A percentile compares a stretch with the other conserved stretches of the same genome.
Conservation (phyloP, 1,140 invertebrate species). For the Sycophaga agraensis region DNA sequence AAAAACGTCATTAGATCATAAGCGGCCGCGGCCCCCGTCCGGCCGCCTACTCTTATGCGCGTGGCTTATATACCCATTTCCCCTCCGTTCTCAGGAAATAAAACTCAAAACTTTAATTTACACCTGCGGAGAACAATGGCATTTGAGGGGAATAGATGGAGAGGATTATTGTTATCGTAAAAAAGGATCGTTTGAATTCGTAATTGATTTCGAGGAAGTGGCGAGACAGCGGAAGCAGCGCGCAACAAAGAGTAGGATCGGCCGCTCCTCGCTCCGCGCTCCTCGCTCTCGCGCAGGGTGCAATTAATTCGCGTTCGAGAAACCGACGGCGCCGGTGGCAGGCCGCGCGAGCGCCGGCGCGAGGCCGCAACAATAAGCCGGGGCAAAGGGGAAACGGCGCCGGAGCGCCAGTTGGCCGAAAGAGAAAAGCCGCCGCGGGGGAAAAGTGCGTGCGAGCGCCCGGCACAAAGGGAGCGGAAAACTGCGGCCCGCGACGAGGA, state of each 20-base stretch:
- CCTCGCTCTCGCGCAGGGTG: slow-evolving; percentile 18
- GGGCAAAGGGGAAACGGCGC: background rate
- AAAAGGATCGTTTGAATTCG: slow-evolving; percentile 29
- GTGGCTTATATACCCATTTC: no score
- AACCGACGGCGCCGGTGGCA: slow-evolving; percentile 7
- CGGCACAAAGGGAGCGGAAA: slow-evolving; percentile 7
- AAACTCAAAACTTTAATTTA: slow-evolving; percentile 31
- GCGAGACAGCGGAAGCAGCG: slow-evolving; percentile 23
- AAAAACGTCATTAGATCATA: slow-evolving; percentile 24
- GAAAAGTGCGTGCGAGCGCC: background rate
- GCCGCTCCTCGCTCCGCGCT: background rate
- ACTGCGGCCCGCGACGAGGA: background rate
- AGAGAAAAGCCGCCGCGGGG: background rate
- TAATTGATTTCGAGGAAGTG: slow-evolving; percentile 32
- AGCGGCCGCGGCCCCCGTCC: no score
- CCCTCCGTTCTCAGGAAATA: slow-evolving; percentile 17
- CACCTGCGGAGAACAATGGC: slow-evolving; percentile 27
- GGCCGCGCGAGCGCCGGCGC: no score
- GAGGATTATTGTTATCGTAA: slow-evolving; percentile 28
- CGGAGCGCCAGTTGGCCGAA: background rate
- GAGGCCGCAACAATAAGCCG: slow-evolving; percentile 7
- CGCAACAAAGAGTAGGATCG: slow-evolving; percentile 20
- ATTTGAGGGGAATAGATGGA: slow-evolving; percentile 29
- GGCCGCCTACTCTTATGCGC: no score
- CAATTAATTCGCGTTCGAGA: slow-evolving; percentile 26